These are phyloP conservation scores for Myiozetetes cayanensis DNA, from an alignment of 2,113 vertebrate genomes.

Conservation along the genomic window DNA sequence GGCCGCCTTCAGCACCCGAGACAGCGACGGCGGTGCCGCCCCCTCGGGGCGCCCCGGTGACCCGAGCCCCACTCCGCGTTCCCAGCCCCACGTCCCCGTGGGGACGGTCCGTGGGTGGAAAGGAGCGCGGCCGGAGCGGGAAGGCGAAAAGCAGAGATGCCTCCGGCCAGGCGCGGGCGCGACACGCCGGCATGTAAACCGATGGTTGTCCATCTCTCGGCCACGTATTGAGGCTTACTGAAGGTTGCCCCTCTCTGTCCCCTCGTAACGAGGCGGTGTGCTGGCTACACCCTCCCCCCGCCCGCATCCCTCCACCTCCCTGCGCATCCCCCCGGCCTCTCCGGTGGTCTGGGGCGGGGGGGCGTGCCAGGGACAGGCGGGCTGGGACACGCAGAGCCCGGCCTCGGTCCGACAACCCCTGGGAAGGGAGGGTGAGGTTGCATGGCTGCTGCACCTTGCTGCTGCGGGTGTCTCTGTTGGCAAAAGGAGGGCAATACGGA, in stretches of 20 bases:
- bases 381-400: background rate
- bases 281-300: background rate
- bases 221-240: background rate
- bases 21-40: slow-evolving; percentile 19
- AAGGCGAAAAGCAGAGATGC: background rate
- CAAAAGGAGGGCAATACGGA: no score
- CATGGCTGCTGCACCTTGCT: background rate
- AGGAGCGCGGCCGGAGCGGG: background rate
- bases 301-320: background rate
- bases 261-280: background rate
- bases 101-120: background rate
- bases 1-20: slow-evolving; percentile 49
- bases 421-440: background rate
- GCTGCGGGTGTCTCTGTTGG: background rate
- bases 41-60: background rate
- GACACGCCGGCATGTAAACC: background rate
- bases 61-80: background rate
- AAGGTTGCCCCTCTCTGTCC: background rate
- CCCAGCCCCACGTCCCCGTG: background rate
- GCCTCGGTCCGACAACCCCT: background rate
- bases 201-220: rapidly evolving
- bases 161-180: background rate
- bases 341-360: background rate
- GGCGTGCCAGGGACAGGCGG: rapidly evolving
- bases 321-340: background rate